A percentile compares a stretch with the other conserved stretches of the same genome.
Conservation (phyloP, 2,113 vertebrate genomes). For the Pygoscelis adeliae region DNA sequence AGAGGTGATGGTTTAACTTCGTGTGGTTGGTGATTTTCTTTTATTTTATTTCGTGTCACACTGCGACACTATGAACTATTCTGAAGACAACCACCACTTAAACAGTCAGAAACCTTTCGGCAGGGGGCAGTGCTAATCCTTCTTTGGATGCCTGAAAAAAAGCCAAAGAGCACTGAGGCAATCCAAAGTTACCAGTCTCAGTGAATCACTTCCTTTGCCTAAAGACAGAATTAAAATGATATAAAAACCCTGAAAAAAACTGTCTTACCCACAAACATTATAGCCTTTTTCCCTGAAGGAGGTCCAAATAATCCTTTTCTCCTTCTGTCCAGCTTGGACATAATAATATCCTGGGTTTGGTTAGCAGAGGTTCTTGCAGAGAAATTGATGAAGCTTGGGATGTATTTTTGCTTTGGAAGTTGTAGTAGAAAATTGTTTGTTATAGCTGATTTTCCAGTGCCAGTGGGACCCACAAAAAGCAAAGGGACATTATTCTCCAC, state of each 20-base stretch:
- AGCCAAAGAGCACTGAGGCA: background rate
- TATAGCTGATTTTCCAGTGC: slow-evolving; percentile 92
- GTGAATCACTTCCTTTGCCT: background rate
- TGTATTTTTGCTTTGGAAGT: slow-evolving; percentile 83
- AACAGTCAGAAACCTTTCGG: background rate
- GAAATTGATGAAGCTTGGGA: slow-evolving; percentile 88
- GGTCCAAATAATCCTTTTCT: slow-evolving; percentile 89
- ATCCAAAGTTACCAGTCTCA: background rate
- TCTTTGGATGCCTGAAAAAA: background rate
- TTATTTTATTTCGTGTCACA: background rate
- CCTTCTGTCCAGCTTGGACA: slow-evolving; percentile 90
- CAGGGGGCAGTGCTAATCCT: slow-evolving; percentile 1
- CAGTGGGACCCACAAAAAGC: slow-evolving; percentile 92
- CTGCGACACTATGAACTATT: background rate
- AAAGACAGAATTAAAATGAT: background rate
- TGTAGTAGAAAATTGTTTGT: slow-evolving; percentile 87
- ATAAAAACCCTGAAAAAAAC: background rate
- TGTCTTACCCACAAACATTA: slow-evolving; percentile 90
- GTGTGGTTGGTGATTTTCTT: background rate
- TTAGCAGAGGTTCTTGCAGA: slow-evolving; percentile 91
- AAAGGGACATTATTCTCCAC: slow-evolving; percentile 81
- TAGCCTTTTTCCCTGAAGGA: slow-evolving; percentile 83
- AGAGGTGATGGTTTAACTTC: background rate
- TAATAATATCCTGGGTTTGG: slow-evolving; percentile 92
- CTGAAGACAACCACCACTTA: background rate